Evolutionary conservation across 2,797 vertebrate genomes (phyloP), one percentile per base, ranked within the genome.

Genomic region (Lepus oiostolus): DNA sequence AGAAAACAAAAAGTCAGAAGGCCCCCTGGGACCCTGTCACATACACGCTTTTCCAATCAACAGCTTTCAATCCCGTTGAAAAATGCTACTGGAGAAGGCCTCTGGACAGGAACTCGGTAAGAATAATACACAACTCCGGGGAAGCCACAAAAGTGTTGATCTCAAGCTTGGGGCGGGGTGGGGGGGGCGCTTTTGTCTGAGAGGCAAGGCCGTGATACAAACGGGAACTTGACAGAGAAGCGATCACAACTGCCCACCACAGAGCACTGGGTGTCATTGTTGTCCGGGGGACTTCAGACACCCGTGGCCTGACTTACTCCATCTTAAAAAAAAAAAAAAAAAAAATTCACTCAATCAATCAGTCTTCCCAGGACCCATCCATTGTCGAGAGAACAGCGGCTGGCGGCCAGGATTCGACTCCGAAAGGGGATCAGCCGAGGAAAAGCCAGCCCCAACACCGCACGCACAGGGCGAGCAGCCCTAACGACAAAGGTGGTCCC

Each of bases 191-290:
- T 97, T 97, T 97, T 97, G 97, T 97, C 90, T 93, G 60, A 17
- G 84, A 94, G 89, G 87, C 92, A 4, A 62, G 97, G 87, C 86
- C 71, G 35, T 2, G 93, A 95, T 79, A 85, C 93, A 96, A 96
- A 97, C 97, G 95, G 97, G 97, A 97, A 97, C 97, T 97, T 97
- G 92, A 84, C 79, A 93, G 91, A 95, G 94, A 94, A 92, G 88
- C 68, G 95, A 93, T 92, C 86, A 47, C 96, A 89, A 95, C 94
- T 68, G 97, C 89, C 86, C 91, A 83, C 87, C 13, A 71, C 87
- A n/a, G 62, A 50, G 91, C 87, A 70, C 77, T 77, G 81, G 14
- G 54, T 35, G 85, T 95, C 97, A 96, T 96, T 95, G 94, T 97
- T 85, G 74, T 97, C 82, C 81, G 16, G 26, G 70, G 87, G 77